These are phyloP conservation scores for Rhynchonycteris naso DNA, from an alignment of 2,797 vertebrate species.

Conservation along the genomic window DNA sequence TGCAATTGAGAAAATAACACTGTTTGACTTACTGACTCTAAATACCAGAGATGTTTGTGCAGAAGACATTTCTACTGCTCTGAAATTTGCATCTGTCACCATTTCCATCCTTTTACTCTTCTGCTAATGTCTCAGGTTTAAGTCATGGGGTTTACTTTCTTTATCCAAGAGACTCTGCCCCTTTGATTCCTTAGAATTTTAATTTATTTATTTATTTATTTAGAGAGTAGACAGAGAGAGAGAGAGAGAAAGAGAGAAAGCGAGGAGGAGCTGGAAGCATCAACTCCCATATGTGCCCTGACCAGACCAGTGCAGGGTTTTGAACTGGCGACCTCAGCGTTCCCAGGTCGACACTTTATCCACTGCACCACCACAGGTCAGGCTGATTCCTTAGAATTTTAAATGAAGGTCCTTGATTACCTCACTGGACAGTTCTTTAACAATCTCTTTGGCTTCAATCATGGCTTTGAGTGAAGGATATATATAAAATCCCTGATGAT, in stretches of 20 bases:
- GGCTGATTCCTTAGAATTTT: neutral
- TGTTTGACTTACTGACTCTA: neutral
- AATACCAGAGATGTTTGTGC: neutral
- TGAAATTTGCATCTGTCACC: neutral
- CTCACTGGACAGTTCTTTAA: neutral
- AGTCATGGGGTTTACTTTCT: neutral
- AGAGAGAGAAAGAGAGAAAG: too few species aligned
- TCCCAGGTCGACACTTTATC: too few species aligned
- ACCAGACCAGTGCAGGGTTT: too few species aligned
- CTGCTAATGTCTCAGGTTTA: neutral
- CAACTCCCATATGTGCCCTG: too few species aligned
- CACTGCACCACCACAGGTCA: too few species aligned
- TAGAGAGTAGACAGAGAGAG: too few species aligned
- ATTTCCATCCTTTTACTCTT: neutral
- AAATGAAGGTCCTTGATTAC: neutral
- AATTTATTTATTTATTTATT: too few species aligned
- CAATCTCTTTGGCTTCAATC: neutral
- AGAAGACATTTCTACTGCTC: neutral
- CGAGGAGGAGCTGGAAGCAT: too few species aligned
- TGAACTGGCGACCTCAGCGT: too few species aligned
- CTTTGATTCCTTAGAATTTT: neutral
- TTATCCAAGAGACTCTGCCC: neutral
- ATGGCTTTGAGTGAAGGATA: neutral
- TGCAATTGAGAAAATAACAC: neutral
- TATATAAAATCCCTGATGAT: neutral